Evolutionary conservation across 2,888 invertebrate genomes (phyloP), one percentile per base, ranked within the genome.

Genomic region (Tethea ocularis): DNA sequence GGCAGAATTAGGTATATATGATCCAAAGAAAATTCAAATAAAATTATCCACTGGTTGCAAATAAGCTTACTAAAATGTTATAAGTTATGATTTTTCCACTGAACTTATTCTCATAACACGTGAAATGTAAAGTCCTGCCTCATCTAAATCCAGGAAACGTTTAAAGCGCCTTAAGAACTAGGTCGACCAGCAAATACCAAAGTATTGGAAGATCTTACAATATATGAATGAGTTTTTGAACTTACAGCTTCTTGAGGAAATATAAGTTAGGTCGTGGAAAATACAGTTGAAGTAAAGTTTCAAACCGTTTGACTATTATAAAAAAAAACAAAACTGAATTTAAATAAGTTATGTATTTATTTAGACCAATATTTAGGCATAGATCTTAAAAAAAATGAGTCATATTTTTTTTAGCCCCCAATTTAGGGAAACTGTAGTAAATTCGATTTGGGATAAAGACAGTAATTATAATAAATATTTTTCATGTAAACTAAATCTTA

Each of bases 171-270:
- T 72, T 78, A 77, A 61, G 63, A 83, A 77, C 69, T 80, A 69
- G 84, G 84, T 80, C 84, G 74, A 58, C 61, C 65, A 61, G 65
- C 66, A 70, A 69, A 82, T 83, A 83, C 82, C 80, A 75, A 72
- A 75, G 70, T 77, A 72, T 80, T 70, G 66, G 65, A 70, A 75
- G 61, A 59, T 69, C 62, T 59, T 61, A 56, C 56, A 65, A 66
- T 71, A 57, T 65, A 56, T 57, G 24, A 57, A 56, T 57, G 23
- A 59, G 63, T 61, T 67, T 74, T 67, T 59, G 60, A 64, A 64
- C 62, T 66, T 53, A 54, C 52, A 23, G 59, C 54, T 63, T 58
- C 52, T 15, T 3, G 41, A 15, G 61, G 60, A 57, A 53, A 57
- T 59, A 54, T 29, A 33, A 24, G 51, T 36, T 46, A 20, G 2